A percentile compares a stretch with the other conserved stretches of the same genome.
Evolutionary conservation across 2,888 invertebrate species (phyloP).

Genomic region (Diarsia rubi): DNA sequence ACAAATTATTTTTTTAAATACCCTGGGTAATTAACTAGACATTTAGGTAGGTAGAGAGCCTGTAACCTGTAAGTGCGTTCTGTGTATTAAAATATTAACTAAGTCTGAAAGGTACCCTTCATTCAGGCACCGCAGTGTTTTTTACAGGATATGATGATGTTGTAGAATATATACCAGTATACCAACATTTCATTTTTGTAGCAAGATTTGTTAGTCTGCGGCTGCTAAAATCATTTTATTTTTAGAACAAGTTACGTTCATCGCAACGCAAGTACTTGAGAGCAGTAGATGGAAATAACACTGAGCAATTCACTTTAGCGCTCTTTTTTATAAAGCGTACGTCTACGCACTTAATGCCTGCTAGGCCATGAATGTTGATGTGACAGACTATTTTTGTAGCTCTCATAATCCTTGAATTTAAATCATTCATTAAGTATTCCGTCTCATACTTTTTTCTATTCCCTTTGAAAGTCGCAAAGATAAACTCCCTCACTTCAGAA

Average conservation of each 20-base stretch:
- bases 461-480: constrained; percentile 36
- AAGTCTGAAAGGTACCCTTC: background rate
- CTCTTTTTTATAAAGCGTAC: background rate
- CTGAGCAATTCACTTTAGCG: background rate
- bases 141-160: too few species aligned
- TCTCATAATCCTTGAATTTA: background rate
- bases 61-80: background rate
- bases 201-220: background rate
- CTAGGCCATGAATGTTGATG: background rate
- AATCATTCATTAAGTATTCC: constrained; percentile 38
- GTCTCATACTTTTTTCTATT: constrained; percentile 27
- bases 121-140: background rate
- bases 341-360: background rate
- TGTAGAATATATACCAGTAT: background rate
- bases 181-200: background rate
- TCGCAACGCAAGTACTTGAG: background rate
- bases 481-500: constrained; percentile 36
- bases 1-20: background rate
- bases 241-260: background rate
- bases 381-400: background rate
- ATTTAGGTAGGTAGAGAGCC: background rate
- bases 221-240: background rate
- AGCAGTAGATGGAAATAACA: background rate
- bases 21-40: background rate
- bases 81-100: background rate